Conservation (phyloP, 2,113 vertebrate species). For the Pontoporia blainvillei region DNA sequence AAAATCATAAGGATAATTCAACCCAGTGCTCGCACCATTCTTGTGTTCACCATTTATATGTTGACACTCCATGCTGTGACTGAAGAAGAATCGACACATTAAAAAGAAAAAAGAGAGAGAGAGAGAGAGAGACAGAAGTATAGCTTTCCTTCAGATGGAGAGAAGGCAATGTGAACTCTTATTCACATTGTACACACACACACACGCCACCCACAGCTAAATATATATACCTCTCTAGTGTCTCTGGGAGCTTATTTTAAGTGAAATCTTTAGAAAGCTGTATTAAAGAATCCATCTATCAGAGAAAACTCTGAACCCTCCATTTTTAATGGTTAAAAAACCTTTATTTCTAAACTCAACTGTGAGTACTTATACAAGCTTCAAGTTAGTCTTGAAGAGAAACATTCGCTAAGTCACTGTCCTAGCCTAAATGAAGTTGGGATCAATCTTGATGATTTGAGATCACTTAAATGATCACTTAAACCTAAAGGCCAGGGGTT, state of each 20-base stretch:
- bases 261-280: neutral
- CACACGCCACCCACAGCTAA: neutral
- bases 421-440: neutral
- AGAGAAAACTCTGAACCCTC: neutral
- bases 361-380: neutral
- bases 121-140: neutral
- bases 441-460: neutral
- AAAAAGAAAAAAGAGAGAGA: neutral
- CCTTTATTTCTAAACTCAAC: neutral
- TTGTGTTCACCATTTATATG: conserved; percentile 59
- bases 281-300: neutral
- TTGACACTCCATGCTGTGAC: conserved; percentile 14
- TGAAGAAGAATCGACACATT: conserved; percentile 8
- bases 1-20: conserved; percentile 78
- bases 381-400: neutral
- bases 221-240: neutral
- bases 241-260: conserved; percentile 7
- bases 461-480: neutral
- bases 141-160: neutral
- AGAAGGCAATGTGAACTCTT: neutral
- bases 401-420: neutral
- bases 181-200: neutral
- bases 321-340: neutral
- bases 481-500: neutral
- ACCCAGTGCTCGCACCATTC: conserved; percentile 60